phyloP scores from a whole-genome alignment of 1,140 invertebrate genomes.

The Drosophila arawakana region DNA sequence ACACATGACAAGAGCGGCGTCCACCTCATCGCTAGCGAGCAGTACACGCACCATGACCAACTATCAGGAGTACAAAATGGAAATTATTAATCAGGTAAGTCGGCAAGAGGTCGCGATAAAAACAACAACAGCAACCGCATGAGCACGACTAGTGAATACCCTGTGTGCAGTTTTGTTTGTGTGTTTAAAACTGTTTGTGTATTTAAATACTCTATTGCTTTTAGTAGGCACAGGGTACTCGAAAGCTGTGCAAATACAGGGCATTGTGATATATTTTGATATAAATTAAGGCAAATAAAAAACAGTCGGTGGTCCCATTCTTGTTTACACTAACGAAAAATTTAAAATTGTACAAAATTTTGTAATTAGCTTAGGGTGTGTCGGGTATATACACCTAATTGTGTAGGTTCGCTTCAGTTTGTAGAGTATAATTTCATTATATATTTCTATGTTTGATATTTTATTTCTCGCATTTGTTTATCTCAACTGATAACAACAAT shows the following conservation, averaged over 20 bases:
- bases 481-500: constrained; percentile 63
- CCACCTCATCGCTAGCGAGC: constrained; percentile 76
- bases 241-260: constrained; percentile 70
- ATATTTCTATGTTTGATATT: constrained; percentile 24
- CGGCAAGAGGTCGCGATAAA: constrained; percentile 18
- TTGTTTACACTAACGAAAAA: constrained; percentile 3
- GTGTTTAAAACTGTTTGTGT: too few species aligned
- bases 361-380: constrained; percentile 21
- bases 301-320: constrained; percentile 35
- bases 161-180: neutral
- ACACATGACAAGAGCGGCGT: constrained; percentile 73
- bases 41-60: constrained; percentile 78
- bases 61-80: constrained; percentile 83
- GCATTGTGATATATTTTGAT: constrained; percentile 34
- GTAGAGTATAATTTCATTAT: constrained; percentile 40
- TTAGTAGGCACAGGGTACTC: constrained; percentile 12
- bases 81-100: constrained; percentile 80
- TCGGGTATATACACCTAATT: neutral
- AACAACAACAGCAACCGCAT: neutral
- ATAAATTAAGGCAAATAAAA: constrained; percentile 33
- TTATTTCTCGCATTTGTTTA: constrained; percentile 55
- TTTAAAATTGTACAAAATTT: constrained; percentile 36
- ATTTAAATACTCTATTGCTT: neutral
- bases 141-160: neutral
- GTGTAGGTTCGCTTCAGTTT: constrained; percentile 1